Percentiles rank a stretch among this genome's conserved stretches.
phyloP scores from a whole-genome alignment of 2,113 vertebrate species.

The Sciurus niger region DNA sequence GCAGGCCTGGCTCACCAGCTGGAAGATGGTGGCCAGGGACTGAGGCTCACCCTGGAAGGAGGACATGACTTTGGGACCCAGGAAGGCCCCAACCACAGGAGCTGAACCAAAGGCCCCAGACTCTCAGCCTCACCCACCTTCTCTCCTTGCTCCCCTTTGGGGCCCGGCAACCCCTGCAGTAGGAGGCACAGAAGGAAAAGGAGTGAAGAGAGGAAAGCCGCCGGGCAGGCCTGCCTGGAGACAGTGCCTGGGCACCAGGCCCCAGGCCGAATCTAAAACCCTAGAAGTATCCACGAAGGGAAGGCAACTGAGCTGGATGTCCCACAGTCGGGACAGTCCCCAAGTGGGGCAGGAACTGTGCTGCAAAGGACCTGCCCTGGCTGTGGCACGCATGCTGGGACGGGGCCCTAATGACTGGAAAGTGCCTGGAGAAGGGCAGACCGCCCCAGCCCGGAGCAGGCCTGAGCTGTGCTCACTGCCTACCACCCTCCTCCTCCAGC shows the following conservation, averaged over 20 bases:
- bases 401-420: neutral
- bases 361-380: neutral
- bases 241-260: neutral
- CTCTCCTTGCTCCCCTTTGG: constrained; percentile 96
- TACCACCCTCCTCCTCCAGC: rapidly evolving
- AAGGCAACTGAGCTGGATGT: neutral
- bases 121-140: constrained; percentile 89
- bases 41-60: constrained; percentile 94
- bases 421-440: neutral
- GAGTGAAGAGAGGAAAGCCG: neutral
- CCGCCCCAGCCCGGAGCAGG: neutral
- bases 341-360: neutral
- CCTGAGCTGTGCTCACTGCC: neutral
- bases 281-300: neutral
- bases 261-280: neutral
- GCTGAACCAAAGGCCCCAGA: neutral
- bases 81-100: neutral
- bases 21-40: constrained; percentile 94
- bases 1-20: constrained; percentile 96
- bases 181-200: neutral
- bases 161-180: constrained; percentile 93
- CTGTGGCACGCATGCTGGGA: neutral
- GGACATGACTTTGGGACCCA: neutral
- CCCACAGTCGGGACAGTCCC: neutral
- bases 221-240: neutral